These are phyloP conservation scores for Ptilorrhoa leucosticta DNA, from an alignment of 2,113 vertebrate species.

Conservation along the genomic window DNA sequence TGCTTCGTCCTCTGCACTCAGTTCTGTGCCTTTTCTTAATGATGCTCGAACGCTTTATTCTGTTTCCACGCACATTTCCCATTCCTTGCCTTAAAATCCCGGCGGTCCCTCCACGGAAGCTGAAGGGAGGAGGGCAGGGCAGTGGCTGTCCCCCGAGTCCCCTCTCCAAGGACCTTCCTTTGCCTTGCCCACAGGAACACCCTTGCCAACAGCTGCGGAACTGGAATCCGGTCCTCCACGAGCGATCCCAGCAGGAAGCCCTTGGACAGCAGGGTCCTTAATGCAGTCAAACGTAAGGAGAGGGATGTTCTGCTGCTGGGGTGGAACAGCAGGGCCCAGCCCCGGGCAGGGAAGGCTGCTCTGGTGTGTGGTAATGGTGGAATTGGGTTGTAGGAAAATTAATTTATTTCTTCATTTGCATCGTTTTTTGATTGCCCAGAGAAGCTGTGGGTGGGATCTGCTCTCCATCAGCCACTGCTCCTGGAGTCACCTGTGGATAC, in stretches of 20 bases:
- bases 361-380: not conserved
- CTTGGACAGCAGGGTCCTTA: slow-evolving; percentile 92
- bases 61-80: fast-evolving
- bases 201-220: slow-evolving; percentile 93
- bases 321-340: not conserved
- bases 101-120: fast-evolving
- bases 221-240: slow-evolving; percentile 93
- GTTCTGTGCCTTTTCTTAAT: not conserved
- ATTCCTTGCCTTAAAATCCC: fast-evolving
- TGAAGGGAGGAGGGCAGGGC: not conserved
- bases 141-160: not conserved
- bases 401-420: not conserved
- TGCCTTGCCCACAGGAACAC: slow-evolving; percentile 81
- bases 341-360: not conserved
- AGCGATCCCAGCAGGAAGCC: slow-evolving; percentile 94
- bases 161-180: not conserved
- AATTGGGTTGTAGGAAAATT: not conserved
- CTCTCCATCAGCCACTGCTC: not conserved
- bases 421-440: not conserved
- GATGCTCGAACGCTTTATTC: not conserved
- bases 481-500: not conserved
- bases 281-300: slow-evolving; percentile 92
- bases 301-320: not conserved
- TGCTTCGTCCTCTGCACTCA: fast-evolving
- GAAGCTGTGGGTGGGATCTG: not conserved